phyloP scores from a whole-genome alignment of 2,113 vertebrate genomes.

The Hippocampus mohnikei region DNA sequence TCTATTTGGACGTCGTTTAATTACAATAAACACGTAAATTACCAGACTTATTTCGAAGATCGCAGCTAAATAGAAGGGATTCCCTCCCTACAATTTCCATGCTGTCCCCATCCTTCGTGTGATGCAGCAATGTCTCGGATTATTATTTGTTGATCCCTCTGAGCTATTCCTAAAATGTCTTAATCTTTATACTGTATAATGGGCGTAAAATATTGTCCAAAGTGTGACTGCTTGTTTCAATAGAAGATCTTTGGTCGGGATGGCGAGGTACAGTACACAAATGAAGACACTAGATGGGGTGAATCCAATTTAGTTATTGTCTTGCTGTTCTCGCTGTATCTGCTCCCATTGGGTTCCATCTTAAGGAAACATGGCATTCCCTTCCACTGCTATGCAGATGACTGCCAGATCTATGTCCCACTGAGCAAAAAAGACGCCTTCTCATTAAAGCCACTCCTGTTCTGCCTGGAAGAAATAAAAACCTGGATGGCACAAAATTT shows the following conservation, averaged over 20 bases:
- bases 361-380: no score
- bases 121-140: background rate
- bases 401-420: no score
- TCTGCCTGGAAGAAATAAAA: no score
- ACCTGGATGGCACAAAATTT: no score
- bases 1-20: background rate
- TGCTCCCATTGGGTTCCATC: no score
- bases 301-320: slow-evolving; percentile 8
- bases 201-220: background rate
- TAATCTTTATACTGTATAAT: background rate
- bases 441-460: no score
- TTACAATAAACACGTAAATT: background rate
- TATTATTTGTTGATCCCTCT: background rate
- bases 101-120: background rate
- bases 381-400: no score
- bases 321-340: no score
- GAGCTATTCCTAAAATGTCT: background rate
- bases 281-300: slow-evolving; percentile 41
- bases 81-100: background rate
- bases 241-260: background rate
- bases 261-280: slow-evolving; percentile 9
- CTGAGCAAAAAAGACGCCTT: no score
- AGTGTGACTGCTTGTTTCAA: background rate
- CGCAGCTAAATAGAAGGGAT: no score
- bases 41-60: background rate